These are phyloP conservation scores for Saccostrea echinata DNA, from an alignment of 1,140 invertebrate genomes.

Conservation along the genomic window DNA sequence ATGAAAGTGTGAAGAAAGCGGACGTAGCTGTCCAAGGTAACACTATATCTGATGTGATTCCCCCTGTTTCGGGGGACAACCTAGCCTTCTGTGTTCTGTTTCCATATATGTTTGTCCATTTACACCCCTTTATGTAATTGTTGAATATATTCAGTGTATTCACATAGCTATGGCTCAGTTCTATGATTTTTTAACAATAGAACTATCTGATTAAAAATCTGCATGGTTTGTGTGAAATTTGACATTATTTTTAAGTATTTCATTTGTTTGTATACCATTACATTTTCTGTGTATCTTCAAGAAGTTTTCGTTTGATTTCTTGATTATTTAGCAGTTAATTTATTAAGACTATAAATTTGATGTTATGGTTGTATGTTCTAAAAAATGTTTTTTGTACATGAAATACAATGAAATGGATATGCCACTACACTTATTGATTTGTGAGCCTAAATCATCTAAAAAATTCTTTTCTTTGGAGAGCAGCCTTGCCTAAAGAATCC, in stretches of 20 bases:
- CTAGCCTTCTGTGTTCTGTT: conserved; percentile 6
- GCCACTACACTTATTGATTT: neutral
- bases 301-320: neutral
- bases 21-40: conserved; percentile 48
- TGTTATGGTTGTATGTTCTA: too few species aligned
- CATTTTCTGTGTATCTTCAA: neutral
- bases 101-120: neutral
- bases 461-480: neutral
- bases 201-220: neutral
- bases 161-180: neutral
- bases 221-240: conserved; percentile 30
- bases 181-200: neutral
- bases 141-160: neutral
- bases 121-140: neutral
- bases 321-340: neutral
- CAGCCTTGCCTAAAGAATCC: conserved; percentile 52
- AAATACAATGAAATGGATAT: neutral
- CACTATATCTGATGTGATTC: neutral
- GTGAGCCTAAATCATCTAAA: conserved; percentile 2
- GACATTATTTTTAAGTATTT: neutral
- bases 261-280: neutral
- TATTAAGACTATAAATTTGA: neutral
- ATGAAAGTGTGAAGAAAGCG: conserved; percentile 36
- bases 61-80: neutral
- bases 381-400: neutral